Evolutionary conservation across 2,888 invertebrate species (phyloP).

Genomic region (Byasa hedistus): DNA sequence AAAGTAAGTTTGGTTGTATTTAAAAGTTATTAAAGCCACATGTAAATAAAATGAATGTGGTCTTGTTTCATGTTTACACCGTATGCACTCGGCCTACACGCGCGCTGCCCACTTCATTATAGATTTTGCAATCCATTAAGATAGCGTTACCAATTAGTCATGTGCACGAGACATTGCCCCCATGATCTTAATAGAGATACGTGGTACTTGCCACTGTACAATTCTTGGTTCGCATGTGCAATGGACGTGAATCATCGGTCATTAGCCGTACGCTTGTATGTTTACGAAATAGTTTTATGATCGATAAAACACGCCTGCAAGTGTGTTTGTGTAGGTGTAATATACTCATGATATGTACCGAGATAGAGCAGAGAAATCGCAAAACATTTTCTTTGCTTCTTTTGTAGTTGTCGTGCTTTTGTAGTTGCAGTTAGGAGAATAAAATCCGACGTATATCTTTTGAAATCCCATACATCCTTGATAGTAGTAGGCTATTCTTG

Average conservation of each 20-base stretch:
- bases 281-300: constrained; percentile 56
- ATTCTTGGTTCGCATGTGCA: constrained; percentile 36
- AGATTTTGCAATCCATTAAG: constrained; percentile 30
- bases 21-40: not conserved
- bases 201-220: constrained; percentile 27
- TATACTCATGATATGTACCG: constrained; percentile 33
- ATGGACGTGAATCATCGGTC: constrained; percentile 49
- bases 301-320: constrained; percentile 43
- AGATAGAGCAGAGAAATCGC: not conserved
- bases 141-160: constrained; percentile 29
- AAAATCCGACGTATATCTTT: too few relatives aligned
- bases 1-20: not conserved
- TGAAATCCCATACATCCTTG: too few relatives aligned
- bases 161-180: constrained; percentile 26
- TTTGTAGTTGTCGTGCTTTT: not conserved
- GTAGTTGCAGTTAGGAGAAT: not conserved
- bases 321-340: constrained; percentile 27
- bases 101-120: constrained; percentile 23
- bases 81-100: constrained; percentile 18
- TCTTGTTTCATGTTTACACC: not conserved
- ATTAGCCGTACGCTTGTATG: constrained; percentile 50
- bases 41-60: not conserved
- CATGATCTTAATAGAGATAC: constrained; percentile 28
- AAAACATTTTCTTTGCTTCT: too few relatives aligned
- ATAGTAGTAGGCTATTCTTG: too few relatives aligned